These are phyloP conservation scores for Acanthosepion lycidas DNA, from an alignment of 2,888 invertebrate species.

Conservation along the genomic window DNA sequence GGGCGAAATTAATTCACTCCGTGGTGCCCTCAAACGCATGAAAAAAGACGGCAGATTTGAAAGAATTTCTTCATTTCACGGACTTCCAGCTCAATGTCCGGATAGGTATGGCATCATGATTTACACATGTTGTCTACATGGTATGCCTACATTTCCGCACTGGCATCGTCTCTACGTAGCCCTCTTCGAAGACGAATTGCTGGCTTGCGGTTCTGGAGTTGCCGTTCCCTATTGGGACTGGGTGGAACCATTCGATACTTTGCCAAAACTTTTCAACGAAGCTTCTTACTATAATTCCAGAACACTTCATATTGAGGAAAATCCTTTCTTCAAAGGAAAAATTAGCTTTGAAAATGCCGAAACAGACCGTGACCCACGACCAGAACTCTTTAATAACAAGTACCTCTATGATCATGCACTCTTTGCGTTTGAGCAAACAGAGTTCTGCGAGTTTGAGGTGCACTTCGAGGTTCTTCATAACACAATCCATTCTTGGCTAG, in stretches of 20 bases:
- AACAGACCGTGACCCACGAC: slow-evolving; percentile 49
- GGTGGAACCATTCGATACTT: slow-evolving; percentile 51
- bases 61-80: slow-evolving; percentile 50
- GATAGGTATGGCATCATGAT: background rate
- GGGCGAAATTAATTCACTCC: background rate
- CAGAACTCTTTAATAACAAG: slow-evolving; percentile 34
- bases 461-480: slow-evolving; percentile 49
- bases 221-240: slow-evolving; percentile 59
- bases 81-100: slow-evolving; percentile 49
- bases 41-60: slow-evolving; percentile 23
- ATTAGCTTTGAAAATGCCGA: slow-evolving; percentile 49
- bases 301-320: slow-evolving; percentile 51
- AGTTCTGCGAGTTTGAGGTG: slow-evolving; percentile 50
- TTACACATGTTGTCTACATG: slow-evolving; percentile 51
- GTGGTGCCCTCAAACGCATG: background rate
- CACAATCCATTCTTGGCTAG: slow-evolving; percentile 50
- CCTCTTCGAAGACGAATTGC: slow-evolving; percentile 52
- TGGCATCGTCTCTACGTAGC: slow-evolving; percentile 53
- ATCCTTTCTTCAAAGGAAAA: slow-evolving; percentile 53
- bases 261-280: slow-evolving; percentile 52
- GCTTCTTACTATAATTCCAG: slow-evolving; percentile 54
- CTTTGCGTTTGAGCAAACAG: slow-evolving; percentile 48
- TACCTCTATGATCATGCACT: slow-evolving; percentile 46
- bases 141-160: slow-evolving; percentile 53
- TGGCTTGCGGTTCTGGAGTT: slow-evolving; percentile 48